These are phyloP conservation scores for Drosophila navojoa DNA, from an alignment of 1,140 invertebrate species.

Conservation along the genomic window DNA sequence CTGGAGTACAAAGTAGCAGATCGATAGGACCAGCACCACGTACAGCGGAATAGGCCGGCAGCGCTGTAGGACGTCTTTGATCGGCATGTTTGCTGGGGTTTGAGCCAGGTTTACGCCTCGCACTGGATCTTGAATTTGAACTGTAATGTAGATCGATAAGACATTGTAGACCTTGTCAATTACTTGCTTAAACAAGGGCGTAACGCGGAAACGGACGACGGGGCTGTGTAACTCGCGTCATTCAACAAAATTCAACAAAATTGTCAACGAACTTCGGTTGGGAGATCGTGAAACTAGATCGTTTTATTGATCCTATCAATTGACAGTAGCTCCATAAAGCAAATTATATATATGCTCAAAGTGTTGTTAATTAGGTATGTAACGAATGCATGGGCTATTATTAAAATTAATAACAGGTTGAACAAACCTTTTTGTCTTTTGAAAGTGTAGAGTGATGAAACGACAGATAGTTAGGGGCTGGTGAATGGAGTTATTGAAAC, in stretches of 20 bases:
- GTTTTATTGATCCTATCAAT: conserved; percentile 31
- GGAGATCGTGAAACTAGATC: conserved; percentile 6
- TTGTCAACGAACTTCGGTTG: conserved; percentile 32
- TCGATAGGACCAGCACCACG: conserved; percentile 88
- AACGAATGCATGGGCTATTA: conserved; percentile 9
- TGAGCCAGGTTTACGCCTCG: background rate
- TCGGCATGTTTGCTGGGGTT: conserved; percentile 85
- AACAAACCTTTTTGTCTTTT: background rate
- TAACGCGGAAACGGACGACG: conserved; percentile 6
- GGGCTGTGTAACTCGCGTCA: background rate
- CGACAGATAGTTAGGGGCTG: no score
- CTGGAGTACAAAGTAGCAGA: conserved; percentile 89
- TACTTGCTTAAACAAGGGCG: conserved; percentile 30
- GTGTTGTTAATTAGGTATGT: conserved; percentile 30
- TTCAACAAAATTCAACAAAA: background rate
- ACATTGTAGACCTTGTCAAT: conserved; percentile 26
- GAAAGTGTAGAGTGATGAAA: background rate
- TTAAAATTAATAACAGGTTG: background rate
- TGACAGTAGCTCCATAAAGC: conserved; percentile 16
- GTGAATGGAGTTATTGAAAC: background rate
- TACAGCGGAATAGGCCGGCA: conserved; percentile 90
- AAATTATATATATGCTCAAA: background rate
- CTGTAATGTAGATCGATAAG: background rate
- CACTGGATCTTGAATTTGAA: conserved; percentile 7
- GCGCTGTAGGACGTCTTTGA: conserved; percentile 89